Conservation (phyloP, 2,888 invertebrate genomes). For the Galeopsomyia nigrocyanea region DNA sequence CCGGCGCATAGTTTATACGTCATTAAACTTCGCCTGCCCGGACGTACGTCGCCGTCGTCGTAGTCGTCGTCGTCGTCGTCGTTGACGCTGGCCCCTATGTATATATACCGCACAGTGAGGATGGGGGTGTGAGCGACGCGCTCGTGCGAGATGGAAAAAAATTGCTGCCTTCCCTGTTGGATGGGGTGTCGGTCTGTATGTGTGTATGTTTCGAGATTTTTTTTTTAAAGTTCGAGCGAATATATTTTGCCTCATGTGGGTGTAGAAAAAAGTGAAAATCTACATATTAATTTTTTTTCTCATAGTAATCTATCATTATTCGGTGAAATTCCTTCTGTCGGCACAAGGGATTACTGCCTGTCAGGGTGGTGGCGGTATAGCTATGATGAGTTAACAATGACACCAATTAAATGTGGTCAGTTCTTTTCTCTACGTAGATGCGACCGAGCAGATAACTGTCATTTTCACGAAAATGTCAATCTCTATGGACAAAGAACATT, state of each 20-base stretch:
- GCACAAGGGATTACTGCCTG: no score
- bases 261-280: no score
- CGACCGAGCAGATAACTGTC: slow-evolving; percentile 9
- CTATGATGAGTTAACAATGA: slow-evolving; percentile 2
- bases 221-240: no score
- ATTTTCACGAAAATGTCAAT: slow-evolving; percentile 16
- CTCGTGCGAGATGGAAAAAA: no score
- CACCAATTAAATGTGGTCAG: background rate
- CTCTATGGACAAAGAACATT: background rate
- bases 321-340: no score
- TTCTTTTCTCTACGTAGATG: background rate
- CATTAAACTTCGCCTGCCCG: slow-evolving; percentile 62
- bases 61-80: slow-evolving; percentile 12
- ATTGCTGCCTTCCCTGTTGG: background rate
- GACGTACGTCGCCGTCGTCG: slow-evolving; percentile 14
- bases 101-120: background rate
- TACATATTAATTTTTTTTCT: no score
- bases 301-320: no score
- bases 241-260: no score
- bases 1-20: slow-evolving; percentile 69
- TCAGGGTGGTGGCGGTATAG: background rate
- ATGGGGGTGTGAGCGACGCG: no score
- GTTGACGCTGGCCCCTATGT: background rate
- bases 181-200: no score
- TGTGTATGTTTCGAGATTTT: no score